Percentiles rank a stretch among this genome's conserved stretches.
Conservation (phyloP, 2,113 vertebrate species). For the Melanotaenia duboulayi region DNA sequence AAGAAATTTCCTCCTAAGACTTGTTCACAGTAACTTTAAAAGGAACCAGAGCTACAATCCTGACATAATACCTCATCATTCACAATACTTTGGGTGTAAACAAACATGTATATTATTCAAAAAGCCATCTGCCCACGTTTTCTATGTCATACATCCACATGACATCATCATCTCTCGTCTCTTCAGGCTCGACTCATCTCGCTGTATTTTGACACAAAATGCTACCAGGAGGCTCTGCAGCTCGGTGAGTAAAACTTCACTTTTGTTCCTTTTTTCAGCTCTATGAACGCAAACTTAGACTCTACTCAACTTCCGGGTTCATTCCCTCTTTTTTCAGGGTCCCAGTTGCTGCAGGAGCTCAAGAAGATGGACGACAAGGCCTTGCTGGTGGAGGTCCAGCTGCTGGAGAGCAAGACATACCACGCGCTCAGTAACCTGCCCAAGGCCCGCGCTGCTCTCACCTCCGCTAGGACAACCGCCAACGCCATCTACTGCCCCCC, state of each 20-base stretch:
- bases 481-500: slow-evolving; percentile 99
- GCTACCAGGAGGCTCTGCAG: slow-evolving; percentile 95
- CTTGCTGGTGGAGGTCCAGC: slow-evolving; percentile 96
- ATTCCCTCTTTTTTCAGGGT: slow-evolving; percentile 77
- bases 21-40: too few relatives aligned
- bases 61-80: too few relatives aligned
- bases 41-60: too few relatives aligned
- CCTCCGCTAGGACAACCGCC: slow-evolving; percentile 97
- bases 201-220: slow-evolving; percentile 98
- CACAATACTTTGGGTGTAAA: too few relatives aligned
- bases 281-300: too few relatives aligned
- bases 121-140: too few relatives aligned
- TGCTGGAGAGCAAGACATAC: slow-evolving; percentile 98
- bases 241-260: slow-evolving; percentile 78
- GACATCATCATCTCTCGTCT: background rate
- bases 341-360: slow-evolving; percentile 94
- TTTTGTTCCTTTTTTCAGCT: too few relatives aligned
- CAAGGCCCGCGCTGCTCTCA: slow-evolving; percentile 97
- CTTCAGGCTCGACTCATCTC: slow-evolving; percentile 94
- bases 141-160: background rate
- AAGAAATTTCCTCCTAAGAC: too few relatives aligned
- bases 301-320: too few relatives aligned
- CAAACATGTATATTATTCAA: too few relatives aligned
- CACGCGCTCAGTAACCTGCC: slow-evolving; percentile 98
- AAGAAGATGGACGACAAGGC: slow-evolving; percentile 99